Evolutionary conservation across 2,113 vertebrate genomes (phyloP).

Genomic region (Sinocyclocheilus maitianheensis): DNA sequence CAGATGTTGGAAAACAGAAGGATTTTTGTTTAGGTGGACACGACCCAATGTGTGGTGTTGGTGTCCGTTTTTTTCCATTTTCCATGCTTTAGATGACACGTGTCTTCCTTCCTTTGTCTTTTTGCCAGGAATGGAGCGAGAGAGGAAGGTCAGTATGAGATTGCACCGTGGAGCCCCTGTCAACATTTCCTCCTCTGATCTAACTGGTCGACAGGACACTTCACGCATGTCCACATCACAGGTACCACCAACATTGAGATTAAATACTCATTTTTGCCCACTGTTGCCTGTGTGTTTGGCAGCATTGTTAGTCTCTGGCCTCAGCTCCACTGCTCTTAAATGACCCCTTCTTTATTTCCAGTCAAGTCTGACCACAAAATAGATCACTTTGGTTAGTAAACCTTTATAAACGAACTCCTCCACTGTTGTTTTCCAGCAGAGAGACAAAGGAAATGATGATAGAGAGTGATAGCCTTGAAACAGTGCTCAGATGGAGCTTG

Average conservation of each 20-base stretch:
- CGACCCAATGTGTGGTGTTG: background rate
- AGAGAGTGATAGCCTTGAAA: background rate
- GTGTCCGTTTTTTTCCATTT: background rate
- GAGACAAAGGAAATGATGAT: background rate
- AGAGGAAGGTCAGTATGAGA: constrained; percentile 97
- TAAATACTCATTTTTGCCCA: background rate
- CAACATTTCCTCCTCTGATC: constrained; percentile 94
- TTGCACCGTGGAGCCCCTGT: constrained; percentile 93
- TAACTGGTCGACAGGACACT: constrained; percentile 94
- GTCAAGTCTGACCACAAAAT: background rate
- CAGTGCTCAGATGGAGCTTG: background rate
- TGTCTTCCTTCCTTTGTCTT: background rate
- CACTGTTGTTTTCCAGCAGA: background rate
- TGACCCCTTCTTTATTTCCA: constrained; percentile 14
- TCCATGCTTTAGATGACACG: background rate
- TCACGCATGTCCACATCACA: constrained; percentile 97
- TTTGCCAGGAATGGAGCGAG: constrained; percentile 87
- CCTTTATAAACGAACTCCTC: background rate
- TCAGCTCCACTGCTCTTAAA: constrained; percentile 17
- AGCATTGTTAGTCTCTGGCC: background rate
- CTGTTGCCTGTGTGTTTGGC: constrained; percentile 18
- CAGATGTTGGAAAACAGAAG: constrained; percentile 3
- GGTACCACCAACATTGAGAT: constrained; percentile 73
- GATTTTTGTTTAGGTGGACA: background rate
- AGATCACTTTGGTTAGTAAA: background rate